Conservation (phyloP, 2,888 invertebrate species). For the Chymomyza fuscimana region DNA sequence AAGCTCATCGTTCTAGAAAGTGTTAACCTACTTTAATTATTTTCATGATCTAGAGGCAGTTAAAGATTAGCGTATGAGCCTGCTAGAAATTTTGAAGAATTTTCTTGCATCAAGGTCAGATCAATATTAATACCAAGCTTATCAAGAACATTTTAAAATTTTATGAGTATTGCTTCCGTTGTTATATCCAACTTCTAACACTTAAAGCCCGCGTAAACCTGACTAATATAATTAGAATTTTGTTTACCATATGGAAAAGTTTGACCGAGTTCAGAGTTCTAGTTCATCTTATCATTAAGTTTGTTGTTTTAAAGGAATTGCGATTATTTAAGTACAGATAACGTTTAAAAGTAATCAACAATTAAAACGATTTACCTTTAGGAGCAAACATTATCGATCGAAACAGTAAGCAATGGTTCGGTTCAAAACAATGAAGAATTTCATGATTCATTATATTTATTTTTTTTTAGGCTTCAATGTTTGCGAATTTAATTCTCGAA, state of each 20-base stretch:
- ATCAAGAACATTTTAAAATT: no score
- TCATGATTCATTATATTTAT: no score
- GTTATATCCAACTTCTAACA: not conserved
- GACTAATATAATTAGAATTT: not conserved
- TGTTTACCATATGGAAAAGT: not conserved
- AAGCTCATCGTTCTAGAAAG: no score
- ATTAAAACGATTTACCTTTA: not conserved
- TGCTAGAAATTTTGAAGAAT: no score
- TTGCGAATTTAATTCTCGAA: no score
- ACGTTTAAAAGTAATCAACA: not conserved
- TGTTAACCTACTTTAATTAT: no score
- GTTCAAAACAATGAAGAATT: not conserved
- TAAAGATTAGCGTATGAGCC: no score
- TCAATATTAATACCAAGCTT: no score
- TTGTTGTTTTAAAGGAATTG: not conserved
- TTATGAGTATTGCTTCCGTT: no score
- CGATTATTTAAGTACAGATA: not conserved
- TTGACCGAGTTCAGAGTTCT: not conserved
- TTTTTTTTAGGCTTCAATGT: no score
- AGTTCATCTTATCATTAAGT: not conserved
- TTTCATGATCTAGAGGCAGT: no score
- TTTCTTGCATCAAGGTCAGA: no score
- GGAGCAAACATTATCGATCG: not conserved
- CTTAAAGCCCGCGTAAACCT: not conserved
- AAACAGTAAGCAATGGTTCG: not conserved